phyloP scores from a whole-genome alignment of 2,797 vertebrate genomes.

The Eremophila alpestris region DNA sequence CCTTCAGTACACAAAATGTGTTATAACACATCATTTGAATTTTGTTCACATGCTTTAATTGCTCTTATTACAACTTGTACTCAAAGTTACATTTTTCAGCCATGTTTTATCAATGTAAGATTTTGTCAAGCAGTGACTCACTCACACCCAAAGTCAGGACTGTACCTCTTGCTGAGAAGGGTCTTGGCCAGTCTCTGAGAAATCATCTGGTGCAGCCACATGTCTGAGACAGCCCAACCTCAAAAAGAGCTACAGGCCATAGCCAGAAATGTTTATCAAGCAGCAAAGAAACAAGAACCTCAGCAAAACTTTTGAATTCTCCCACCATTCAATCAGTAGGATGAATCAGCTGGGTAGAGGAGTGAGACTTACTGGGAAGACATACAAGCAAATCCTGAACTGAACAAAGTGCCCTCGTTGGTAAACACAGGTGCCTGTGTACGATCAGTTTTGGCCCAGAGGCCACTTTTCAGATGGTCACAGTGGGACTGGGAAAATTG shows the following conservation, averaged over 20 bases:
- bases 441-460: neutral
- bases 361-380: neutral
- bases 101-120: neutral
- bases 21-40: neutral
- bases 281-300: neutral
- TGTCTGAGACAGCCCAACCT: neutral
- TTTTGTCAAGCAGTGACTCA: neutral
- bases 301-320: neutral
- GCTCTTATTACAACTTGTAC: neutral
- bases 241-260: neutral
- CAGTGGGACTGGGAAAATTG: neutral
- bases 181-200: neutral
- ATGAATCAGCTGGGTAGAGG: neutral
- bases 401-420: fast-evolving
- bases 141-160: neutral
- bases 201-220: neutral
- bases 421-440: fast-evolving
- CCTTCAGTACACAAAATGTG: neutral
- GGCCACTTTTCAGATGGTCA: neutral
- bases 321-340: neutral
- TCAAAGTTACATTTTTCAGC: neutral
- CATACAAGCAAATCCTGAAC: neutral
- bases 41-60: neutral
- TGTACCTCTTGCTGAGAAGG: neutral
- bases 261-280: neutral